phyloP scores from a whole-genome alignment of 2,113 vertebrate species.

The Pelecanoides urinatrix region DNA sequence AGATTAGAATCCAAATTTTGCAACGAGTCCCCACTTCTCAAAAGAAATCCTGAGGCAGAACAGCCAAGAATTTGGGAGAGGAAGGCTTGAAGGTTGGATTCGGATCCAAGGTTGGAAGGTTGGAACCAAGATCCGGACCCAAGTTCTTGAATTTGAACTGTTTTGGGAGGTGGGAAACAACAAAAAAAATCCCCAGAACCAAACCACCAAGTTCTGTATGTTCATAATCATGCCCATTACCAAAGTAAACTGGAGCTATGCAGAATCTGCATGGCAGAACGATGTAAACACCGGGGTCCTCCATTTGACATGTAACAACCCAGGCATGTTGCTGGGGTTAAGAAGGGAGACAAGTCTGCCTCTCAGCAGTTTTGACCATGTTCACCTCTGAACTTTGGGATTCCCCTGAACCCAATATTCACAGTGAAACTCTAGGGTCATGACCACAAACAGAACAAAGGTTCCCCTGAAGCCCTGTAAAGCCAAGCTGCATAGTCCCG shows the following conservation, averaged over 20 bases:
- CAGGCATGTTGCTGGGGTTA: neutral
- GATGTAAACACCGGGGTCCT: neutral
- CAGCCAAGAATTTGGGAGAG: neutral
- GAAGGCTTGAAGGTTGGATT: neutral
- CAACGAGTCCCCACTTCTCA: neutral
- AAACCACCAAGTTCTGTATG: neutral
- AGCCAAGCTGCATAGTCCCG: neutral
- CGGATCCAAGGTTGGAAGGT: neutral
- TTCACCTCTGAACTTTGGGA: constrained; percentile 44
- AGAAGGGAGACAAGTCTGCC: neutral
- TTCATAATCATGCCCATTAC: neutral
- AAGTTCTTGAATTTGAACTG: neutral
- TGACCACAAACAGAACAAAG: neutral
- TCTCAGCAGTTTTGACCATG: neutral
- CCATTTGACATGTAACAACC: neutral
- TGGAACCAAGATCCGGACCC: neutral
- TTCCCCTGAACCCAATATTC: constrained; percentile 42
- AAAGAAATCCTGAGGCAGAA: neutral
- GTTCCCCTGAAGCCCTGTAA: constrained; percentile 12
- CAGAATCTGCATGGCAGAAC: neutral
- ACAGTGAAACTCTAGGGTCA: constrained; percentile 17
- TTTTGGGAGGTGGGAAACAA: neutral
- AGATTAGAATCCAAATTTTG: constrained; percentile 35
- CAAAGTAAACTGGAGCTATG: neutral
- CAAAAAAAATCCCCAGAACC: neutral